Evolutionary conservation across 2,888 invertebrate genomes (phyloP).

Genomic region (Trichopoda pennipes): DNA sequence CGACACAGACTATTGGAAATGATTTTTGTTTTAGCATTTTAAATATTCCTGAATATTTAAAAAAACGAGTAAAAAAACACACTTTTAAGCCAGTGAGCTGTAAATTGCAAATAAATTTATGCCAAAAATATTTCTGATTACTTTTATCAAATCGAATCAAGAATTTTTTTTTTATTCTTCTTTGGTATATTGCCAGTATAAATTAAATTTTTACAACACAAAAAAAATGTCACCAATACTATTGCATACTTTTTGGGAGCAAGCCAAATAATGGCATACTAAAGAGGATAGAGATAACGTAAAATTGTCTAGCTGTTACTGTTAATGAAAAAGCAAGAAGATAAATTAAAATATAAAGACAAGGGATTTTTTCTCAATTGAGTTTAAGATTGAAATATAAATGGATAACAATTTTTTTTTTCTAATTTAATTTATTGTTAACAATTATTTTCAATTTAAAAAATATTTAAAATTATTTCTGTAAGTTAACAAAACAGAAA

Average conservation of each 20-base stretch:
- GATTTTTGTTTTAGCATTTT: too few species aligned
- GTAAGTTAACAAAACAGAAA: too few species aligned
- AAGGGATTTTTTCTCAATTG: not conserved
- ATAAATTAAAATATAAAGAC: not conserved
- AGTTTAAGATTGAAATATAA: not conserved
- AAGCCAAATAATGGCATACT: conserved; percentile 25
- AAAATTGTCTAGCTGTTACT: conserved; percentile 2
- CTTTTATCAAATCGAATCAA: not conserved
- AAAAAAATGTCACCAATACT: not conserved
- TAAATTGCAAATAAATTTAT: not conserved
- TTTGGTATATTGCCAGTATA: not conserved
- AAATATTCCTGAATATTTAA: too few species aligned
- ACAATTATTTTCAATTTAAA: too few species aligned
- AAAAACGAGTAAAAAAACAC: too few species aligned
- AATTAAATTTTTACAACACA: not conserved
- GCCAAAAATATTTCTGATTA: not conserved
- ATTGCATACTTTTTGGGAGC: conserved; percentile 24
- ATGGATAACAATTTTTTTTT: not conserved
- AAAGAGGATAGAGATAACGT: not conserved
- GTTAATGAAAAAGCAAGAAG: not conserved
- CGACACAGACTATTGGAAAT: too few species aligned
- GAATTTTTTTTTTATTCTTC: not conserved
- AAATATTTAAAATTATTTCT: too few species aligned
- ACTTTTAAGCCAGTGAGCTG: not conserved
- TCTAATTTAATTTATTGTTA: too few species aligned